These are phyloP conservation scores for Phortica magna DNA, from an alignment of 2,888 invertebrate species.

Conservation along the genomic window DNA sequence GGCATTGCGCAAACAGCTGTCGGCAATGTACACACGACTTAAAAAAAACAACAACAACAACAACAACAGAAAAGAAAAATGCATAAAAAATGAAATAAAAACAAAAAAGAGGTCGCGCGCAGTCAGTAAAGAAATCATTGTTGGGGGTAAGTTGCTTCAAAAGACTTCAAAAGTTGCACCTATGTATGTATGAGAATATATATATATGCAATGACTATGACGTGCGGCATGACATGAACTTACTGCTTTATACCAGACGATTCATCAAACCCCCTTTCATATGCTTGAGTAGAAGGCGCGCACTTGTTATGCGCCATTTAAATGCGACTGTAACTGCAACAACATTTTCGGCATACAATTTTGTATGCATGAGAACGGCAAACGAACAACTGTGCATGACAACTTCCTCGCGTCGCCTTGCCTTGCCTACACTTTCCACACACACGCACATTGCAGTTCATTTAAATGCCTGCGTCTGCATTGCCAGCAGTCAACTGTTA, in stretches of 20 bases:
- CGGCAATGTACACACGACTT: not conserved
- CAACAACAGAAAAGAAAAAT: not conserved
- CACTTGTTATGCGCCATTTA: conserved; percentile 24
- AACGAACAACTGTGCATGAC: too few species aligned
- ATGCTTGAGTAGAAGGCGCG: not conserved
- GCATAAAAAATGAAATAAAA: too few species aligned
- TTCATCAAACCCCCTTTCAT: not conserved
- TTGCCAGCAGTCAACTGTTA: too few species aligned
- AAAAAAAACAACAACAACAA: not conserved
- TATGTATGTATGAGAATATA: too few species aligned
- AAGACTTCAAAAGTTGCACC: not conserved
- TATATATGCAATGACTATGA: too few species aligned
- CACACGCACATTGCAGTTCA: too few species aligned
- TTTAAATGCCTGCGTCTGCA: too few species aligned
- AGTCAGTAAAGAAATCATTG: conserved; percentile 15
- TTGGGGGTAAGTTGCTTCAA: conserved; percentile 9
- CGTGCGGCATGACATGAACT: not conserved
- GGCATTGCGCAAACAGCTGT: conserved; percentile 1
- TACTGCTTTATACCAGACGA: not conserved
- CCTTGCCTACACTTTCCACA: too few species aligned
- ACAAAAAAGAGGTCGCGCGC: not conserved
- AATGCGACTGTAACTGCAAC: conserved; percentile 2
- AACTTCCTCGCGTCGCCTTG: too few species aligned
- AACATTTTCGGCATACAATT: not conserved
- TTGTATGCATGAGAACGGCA: not conserved